Evolutionary conservation across 2,113 vertebrate genomes (phyloP), one percentile per base, ranked within the genome.

Genomic region (Oenanthe melanoleuca): DNA sequence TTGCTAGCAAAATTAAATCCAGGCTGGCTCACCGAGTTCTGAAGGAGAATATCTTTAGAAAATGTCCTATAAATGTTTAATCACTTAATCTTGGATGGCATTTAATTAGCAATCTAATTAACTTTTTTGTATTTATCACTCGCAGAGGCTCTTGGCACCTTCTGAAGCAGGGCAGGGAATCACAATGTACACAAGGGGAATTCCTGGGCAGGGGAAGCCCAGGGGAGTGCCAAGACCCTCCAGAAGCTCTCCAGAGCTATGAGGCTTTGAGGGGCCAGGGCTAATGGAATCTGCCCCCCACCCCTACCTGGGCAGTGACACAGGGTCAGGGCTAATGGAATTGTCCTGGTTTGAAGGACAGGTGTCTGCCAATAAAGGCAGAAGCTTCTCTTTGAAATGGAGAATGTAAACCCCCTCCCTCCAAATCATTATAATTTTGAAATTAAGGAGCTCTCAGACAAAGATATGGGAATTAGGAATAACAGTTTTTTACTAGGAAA

Each of bases 101-200:
- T 87, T 92, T 95, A 93, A 91, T 89, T 89, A 93, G 25, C 61
- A 81, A 91, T 65, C 53, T 61, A 89, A 79, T 89, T 91, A 86
- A 81, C 49, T 53, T 82, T 45, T 90, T 66, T 52, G 7, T 50
- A 31, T 70, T 86, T 81, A 49, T 86, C 24, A 25, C 63, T 69
- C 0, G 0, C 37, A 50, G 47, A 57, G 28, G 28, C 22, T 6
- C 28, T 63, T 80, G 56, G 37, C 33, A 56, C 28, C 28, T 52
- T 70, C 63, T 5, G 3, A 14, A 71, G 80, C 8, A 37, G 42
- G 19, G 26, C 28, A 22, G 23, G 11, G 33, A 17, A 74, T 67
- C 31, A 29, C 1, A 2, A 13, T 0, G 1, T 20, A 3, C 42
- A 22, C 18, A 28, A 23, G 8, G 55, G 34, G 24, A 42, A n/a